These are phyloP conservation scores for Chaetorhynchus papuensis DNA, from an alignment of 2,113 vertebrate species.

Conservation along the genomic window DNA sequence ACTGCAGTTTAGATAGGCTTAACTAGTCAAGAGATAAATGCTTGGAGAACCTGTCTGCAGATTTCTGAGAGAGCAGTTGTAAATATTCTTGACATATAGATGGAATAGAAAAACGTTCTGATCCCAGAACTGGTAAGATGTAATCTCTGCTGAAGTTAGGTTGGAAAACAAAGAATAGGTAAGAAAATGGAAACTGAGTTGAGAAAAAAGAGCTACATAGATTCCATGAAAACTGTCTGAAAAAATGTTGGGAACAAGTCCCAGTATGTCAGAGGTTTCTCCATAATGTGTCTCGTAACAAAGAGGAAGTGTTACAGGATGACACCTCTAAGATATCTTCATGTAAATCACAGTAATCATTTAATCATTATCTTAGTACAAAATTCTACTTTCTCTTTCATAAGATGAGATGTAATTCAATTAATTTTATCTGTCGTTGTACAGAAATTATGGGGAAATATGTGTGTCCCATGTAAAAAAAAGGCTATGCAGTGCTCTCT, in stretches of 20 bases:
- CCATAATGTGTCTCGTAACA: neutral
- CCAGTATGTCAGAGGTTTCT: neutral
- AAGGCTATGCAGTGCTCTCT: neutral
- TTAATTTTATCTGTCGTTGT: neutral
- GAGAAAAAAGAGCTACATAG: neutral
- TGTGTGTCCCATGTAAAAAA: neutral
- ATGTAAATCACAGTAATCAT: neutral
- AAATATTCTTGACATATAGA: slow-evolving; percentile 21
- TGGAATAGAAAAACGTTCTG: neutral
- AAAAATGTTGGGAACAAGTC: neutral
- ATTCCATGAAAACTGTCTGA: neutral
- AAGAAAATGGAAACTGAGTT: neutral
- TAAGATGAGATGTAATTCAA: neutral
- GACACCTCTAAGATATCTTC: neutral
- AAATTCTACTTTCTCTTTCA: neutral
- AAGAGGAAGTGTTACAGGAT: neutral
- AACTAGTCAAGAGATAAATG: neutral
- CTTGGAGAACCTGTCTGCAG: neutral
- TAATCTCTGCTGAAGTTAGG: neutral
- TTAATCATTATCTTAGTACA: neutral
- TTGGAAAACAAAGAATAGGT: neutral
- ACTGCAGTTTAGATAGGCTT: neutral
- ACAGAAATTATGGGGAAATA: neutral
- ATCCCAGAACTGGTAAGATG: neutral
- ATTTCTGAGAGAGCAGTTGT: slow-evolving; percentile 13